Percentiles rank a stretch among this genome's conserved stretches.
These are phyloP conservation scores for Valencia hispanica DNA, from an alignment of 2,797 vertebrate genomes.

Conservation along the genomic window DNA sequence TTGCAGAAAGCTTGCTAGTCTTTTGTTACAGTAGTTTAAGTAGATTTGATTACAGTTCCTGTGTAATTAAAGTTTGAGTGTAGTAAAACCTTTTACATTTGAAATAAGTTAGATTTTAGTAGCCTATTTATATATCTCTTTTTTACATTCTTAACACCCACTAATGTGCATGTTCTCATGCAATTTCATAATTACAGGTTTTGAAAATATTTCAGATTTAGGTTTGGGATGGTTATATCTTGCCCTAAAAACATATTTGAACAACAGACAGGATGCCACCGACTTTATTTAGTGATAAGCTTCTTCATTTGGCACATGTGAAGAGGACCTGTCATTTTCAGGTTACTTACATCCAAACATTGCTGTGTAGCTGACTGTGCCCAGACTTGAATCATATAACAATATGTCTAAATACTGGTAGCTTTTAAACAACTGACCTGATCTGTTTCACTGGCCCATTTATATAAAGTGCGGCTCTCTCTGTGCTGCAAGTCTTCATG, in stretches of 20 bases:
- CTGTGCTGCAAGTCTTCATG: conserved; percentile 54
- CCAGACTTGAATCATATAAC: conserved; percentile 39
- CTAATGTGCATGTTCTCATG: too few relatives aligned
- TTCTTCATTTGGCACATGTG: not conserved
- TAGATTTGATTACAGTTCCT: too few relatives aligned
- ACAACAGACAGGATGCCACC: not conserved
- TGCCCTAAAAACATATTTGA: not conserved
- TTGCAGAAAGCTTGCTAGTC: too few relatives aligned
- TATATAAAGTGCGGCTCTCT: conserved; percentile 65
- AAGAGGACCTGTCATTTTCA: not conserved
- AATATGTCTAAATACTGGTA: conserved; percentile 49
- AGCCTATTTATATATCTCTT: too few relatives aligned
- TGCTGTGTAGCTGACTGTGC: conserved; percentile 47
- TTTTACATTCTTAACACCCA: too few relatives aligned
- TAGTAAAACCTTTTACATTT: too few relatives aligned
- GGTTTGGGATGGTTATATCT: not conserved
- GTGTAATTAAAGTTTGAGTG: too few relatives aligned
- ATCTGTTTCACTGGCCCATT: conserved; percentile 63
- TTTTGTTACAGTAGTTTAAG: too few relatives aligned
- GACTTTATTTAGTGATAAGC: not conserved
- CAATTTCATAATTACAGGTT: too few relatives aligned
- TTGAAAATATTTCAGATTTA: too few relatives aligned
- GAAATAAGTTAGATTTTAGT: too few relatives aligned
- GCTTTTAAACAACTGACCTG: conserved; percentile 61
- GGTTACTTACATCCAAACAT: not conserved